A percentile compares a stretch with the other conserved stretches of the same genome.
These are phyloP conservation scores for Drosophila santomea DNA, from an alignment of 1,140 invertebrate genomes.

Conservation along the genomic window DNA sequence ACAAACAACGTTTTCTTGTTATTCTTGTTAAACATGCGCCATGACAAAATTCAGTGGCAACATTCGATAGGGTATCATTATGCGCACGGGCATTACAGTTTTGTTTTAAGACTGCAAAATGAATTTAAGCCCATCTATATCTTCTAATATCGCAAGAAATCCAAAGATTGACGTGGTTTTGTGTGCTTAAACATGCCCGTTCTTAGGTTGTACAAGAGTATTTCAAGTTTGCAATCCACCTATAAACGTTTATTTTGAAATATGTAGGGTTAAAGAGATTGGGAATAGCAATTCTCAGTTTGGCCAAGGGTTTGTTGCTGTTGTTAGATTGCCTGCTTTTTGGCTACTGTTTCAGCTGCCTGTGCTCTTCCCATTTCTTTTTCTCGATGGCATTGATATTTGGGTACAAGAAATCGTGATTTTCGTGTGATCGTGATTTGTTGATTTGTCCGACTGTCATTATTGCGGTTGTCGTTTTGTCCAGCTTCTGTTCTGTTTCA, in stretches of 20 bases:
- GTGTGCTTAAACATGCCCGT: too few species aligned
- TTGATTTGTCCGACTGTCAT: slow-evolving; percentile 73
- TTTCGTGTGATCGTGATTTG: slow-evolving; percentile 74
- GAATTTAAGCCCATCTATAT: neutral
- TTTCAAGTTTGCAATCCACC: neutral
- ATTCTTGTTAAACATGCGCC: slow-evolving; percentile 54
- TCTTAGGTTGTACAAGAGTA: neutral
- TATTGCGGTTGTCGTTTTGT: slow-evolving; percentile 59
- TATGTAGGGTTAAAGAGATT: slow-evolving; percentile 11
- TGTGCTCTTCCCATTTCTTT: slow-evolving; percentile 11
- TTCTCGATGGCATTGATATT: slow-evolving; percentile 15
- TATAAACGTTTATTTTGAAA: too few species aligned
- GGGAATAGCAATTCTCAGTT: neutral
- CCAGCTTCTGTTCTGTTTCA: slow-evolving; percentile 42
- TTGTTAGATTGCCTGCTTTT: slow-evolving; percentile 16
- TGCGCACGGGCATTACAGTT: neutral
- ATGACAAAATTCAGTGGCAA: slow-evolving; percentile 34
- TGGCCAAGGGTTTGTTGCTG: neutral
- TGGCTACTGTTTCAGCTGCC: slow-evolving; percentile 6
- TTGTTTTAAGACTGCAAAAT: neutral
- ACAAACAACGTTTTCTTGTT: slow-evolving; percentile 13
- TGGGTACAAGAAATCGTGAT: slow-evolving; percentile 66
- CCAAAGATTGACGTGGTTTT: too few species aligned
- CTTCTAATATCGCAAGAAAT: too few species aligned
- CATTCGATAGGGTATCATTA: slow-evolving; percentile 16